Evolutionary conservation across 2,113 vertebrate genomes (phyloP), one percentile per base, ranked within the genome.

Genomic region (Mesembrinibis cayennensis): DNA sequence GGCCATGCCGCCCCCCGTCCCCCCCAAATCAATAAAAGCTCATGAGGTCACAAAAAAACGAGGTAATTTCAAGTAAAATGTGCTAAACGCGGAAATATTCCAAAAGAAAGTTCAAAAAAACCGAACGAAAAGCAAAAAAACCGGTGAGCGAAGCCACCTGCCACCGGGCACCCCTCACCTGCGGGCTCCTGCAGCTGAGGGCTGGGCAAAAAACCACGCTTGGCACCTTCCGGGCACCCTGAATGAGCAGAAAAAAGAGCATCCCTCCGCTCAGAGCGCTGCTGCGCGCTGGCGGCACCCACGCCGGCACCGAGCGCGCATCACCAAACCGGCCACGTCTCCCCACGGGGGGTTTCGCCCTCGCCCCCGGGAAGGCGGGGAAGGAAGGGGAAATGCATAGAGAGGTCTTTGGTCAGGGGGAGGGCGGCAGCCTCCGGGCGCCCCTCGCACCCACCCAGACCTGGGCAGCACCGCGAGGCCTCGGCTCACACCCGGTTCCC

Each of bases 61-160:
- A 99, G 99, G 99, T 99, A 99, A 99, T 97, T 99, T 99, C 99
- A 99, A 99, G 99, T 99, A 99, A 99, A 98, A 99, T 98, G 99
- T 99, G 99, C 99, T 99, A 99, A 97, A 98, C 29, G 97, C 97
- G 91, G 98, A 96, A 97, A 98, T 96, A 96, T 97, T 97, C 95
- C 97, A 97, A 96, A 98, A 93, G 67, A 84, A 94, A 96, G 72
- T 93, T 91, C 92, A 98, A 91, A 87, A 96, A 96, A 94, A 77
- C 25, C 66, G 25, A 93, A 92, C 40, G 1, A 82, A 89, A 93
- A 93, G 87, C 92, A 45, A 89, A 89, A 83, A 55, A 86, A 49
- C 52, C 2, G n/a, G 91, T 69, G 7, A 95, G 90, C 42, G n/a
- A 94, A 96, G 93, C 88, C 47, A 6, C 92, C 50, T 49, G 71